Percentiles rank a stretch among this genome's conserved stretches.
Conservation (phyloP, 2,888 invertebrate species). For the Drosophila subsilvestris region DNA sequence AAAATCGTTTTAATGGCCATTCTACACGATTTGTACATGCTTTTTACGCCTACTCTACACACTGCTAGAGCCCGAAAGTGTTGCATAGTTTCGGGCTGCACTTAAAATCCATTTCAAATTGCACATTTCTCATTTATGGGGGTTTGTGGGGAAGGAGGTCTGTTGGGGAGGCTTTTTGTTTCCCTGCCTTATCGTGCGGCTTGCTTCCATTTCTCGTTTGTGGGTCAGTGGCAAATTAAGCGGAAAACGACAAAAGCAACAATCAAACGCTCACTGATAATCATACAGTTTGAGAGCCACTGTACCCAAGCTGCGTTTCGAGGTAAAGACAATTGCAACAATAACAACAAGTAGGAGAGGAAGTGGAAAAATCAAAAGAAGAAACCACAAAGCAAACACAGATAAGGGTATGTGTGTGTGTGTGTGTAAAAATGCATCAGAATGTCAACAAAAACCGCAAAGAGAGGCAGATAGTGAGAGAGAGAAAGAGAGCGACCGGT, state of each 20-base stretch:
- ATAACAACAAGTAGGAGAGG: constrained; percentile 14
- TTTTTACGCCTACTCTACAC: not conserved
- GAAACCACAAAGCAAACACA: constrained; percentile 21
- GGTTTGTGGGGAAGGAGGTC: no score
- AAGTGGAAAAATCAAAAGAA: constrained; percentile 30
- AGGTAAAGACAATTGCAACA: constrained; percentile 18
- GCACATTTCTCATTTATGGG: constrained; percentile 15
- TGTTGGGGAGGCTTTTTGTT: not conserved
- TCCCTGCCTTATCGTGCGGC: constrained; percentile 50
- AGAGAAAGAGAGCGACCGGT: constrained; percentile 41
- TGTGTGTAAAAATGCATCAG: constrained; percentile 48
- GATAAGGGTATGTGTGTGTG: constrained; percentile 13
- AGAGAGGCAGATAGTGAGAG: constrained; percentile 25
- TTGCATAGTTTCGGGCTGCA: constrained; percentile 63
- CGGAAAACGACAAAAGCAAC: constrained; percentile 41
- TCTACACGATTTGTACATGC: not conserved
- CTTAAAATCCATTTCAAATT: not conserved
- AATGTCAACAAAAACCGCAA: constrained; percentile 64
- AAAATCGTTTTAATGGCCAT: not conserved
- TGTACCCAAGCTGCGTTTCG: constrained; percentile 50
- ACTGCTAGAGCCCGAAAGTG: not conserved
- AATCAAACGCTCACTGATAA: constrained; percentile 53
- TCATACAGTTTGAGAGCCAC: constrained; percentile 47
- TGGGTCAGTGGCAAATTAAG: constrained; percentile 68
- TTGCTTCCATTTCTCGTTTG: constrained; percentile 40